Conservation (phyloP, 2,888 invertebrate species). For the Lasioglossum vierecki region DNA sequence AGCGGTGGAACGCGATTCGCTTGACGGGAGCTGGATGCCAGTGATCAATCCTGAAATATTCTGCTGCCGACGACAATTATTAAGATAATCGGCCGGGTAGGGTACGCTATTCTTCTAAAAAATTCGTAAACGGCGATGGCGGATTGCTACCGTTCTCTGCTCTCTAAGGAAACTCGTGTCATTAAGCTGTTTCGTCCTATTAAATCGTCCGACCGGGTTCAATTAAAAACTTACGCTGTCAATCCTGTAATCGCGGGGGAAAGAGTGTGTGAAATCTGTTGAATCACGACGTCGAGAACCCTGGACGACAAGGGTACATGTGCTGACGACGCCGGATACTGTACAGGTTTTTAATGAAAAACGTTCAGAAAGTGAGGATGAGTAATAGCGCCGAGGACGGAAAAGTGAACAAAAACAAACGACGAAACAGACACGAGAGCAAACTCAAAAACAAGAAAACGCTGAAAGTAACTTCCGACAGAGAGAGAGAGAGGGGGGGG, state of each 20-base stretch:
- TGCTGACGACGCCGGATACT: constrained; percentile 14
- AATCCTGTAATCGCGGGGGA: constrained; percentile 23
- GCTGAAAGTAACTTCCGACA: background rate
- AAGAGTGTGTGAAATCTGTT: constrained; percentile 1
- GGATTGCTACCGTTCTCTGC: constrained; percentile 20
- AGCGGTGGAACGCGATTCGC: constrained; percentile 13
- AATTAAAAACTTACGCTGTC: constrained; percentile 33
- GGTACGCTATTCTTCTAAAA: constrained; percentile 1
- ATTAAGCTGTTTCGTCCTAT: constrained; percentile 22
- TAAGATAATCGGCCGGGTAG: constrained; percentile 45
- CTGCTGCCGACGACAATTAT: constrained; percentile 53
- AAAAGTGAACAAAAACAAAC: constrained; percentile 38
- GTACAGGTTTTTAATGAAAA: constrained; percentile 47
- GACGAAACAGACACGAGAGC: constrained; percentile 30
- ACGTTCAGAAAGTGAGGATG: constrained; percentile 49
- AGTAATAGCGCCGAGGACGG: constrained; percentile 40
- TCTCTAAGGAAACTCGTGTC: constrained; percentile 5
- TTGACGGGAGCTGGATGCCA: background rate
- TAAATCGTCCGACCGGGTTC: constrained; percentile 10
- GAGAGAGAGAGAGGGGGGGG: background rate
- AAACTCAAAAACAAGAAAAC: constrained; percentile 11
- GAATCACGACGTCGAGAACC: constrained; percentile 1
- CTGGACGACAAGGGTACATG: constrained; percentile 18
- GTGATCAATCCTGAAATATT: constrained; percentile 34
- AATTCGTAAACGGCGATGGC: background rate